These are phyloP conservation scores for Lepeophtheirus nordmannii DNA, from an alignment of 2,888 invertebrate genomes.

Conservation along the genomic window DNA sequence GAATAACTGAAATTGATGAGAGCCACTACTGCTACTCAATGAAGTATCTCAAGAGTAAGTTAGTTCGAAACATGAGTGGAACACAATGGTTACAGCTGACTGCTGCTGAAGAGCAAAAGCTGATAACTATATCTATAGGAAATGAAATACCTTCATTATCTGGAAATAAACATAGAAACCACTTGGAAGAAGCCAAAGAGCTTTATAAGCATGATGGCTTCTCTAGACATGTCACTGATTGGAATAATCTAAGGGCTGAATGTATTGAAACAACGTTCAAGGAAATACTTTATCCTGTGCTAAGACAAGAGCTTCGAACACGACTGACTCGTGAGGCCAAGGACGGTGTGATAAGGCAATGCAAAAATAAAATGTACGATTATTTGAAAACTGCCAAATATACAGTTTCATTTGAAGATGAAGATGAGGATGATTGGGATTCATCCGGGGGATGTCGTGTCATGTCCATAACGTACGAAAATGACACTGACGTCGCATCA, in stretches of 20 bases:
- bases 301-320: constrained; percentile 66
- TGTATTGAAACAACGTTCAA: constrained; percentile 74
- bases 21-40: constrained; percentile 63
- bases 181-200: constrained; percentile 75
- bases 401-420: constrained; percentile 47
- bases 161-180: constrained; percentile 34
- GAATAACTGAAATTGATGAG: constrained; percentile 88
- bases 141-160: constrained; percentile 42
- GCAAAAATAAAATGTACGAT: constrained; percentile 68
- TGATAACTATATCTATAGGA: constrained; percentile 54
- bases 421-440: constrained; percentile 81
- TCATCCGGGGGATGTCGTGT: constrained; percentile 64
- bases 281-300: constrained; percentile 72
- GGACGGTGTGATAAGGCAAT: constrained; percentile 59
- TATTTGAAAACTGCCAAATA: constrained; percentile 84
- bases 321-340: constrained; percentile 70
- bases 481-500: constrained; percentile 64
- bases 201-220: constrained; percentile 72
- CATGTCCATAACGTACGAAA: constrained; percentile 64
- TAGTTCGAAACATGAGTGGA: constrained; percentile 66
- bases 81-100: constrained; percentile 75
- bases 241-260: constrained; percentile 77
- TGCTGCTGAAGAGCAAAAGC: constrained; percentile 64
- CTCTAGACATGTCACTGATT: constrained; percentile 79
- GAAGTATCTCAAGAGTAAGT: constrained; percentile 84